Percentiles rank a stretch among this genome's conserved stretches.
phyloP scores from a whole-genome alignment of 2,888 invertebrate species.

The Tetramorium bicarinatum region DNA sequence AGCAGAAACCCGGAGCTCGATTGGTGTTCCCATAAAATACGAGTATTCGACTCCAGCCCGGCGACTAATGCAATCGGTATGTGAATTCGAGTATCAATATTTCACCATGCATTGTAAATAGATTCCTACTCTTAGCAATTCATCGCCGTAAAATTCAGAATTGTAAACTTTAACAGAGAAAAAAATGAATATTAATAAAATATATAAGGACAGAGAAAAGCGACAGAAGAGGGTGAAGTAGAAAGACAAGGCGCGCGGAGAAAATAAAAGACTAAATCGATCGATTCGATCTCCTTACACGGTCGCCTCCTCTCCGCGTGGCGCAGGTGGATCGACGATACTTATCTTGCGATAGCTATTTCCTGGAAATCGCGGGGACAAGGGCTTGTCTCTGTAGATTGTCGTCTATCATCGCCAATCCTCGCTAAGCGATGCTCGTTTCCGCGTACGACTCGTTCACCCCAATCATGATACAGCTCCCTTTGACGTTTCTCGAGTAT shows the following conservation, averaged over 20 bases:
- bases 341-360: conserved; percentile 55
- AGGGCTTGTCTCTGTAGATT: conserved; percentile 18
- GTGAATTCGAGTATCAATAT: background rate
- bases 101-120: background rate
- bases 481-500: conserved; percentile 43
- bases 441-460: conserved; percentile 45
- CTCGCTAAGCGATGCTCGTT: conserved; percentile 51
- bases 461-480: background rate
- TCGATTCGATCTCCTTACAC: conserved; percentile 50
- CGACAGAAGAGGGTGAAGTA: background rate
- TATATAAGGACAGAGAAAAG: conserved; percentile 13
- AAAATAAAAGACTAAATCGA: conserved; percentile 55
- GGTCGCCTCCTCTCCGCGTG: conserved; percentile 27
- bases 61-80: background rate
- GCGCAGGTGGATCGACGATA: conserved; percentile 50
- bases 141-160: conserved; percentile 16
- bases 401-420: conserved; percentile 63
- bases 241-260: conserved; percentile 22
- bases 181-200: conserved; percentile 59
- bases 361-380: conserved; percentile 31
- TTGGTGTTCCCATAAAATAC: conserved; percentile 15
- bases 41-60: background rate
- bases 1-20: background rate
- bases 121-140: background rate
- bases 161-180: conserved; percentile 57